Base-by-base conservation (phyloP, 2,113 vertebrate genomes). In the Crotalus helleri region DNA sequence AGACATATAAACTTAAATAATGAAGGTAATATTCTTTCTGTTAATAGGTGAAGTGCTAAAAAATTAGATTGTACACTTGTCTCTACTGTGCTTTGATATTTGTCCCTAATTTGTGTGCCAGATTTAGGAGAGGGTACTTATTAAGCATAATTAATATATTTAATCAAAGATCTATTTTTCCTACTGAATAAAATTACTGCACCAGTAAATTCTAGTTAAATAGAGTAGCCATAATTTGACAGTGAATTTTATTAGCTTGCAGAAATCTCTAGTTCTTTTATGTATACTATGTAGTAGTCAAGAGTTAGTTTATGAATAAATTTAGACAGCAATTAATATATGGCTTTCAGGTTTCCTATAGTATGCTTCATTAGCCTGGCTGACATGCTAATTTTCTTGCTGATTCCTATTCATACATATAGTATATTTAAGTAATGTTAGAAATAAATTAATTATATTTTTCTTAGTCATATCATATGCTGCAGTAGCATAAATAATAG, bases 21-120 rank as follows among this genome's bases (percentile, higher is more conserved):
- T 91, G 88, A 91, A 91, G 87, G 51, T 88, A 81, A 91, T 93
- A 87, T 61, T 94, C 87, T 44, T 89, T 93, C 61, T 93, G 10
- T 55, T 92, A 94, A 94, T 94, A 94, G 92, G 59, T 86, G 89
- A 92, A 93, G 88, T 93, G 90, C 94, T 95, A 39, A 89, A 95
- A 57, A 93, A 55, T 81, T 69, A 39, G 49, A 88, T 64, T 57
- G 46, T 54, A 13, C n/a, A 64, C 89, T 94, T 92, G 91, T 46
- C 29, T 94, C 81, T 91, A 49, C 11, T 26, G 6, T 64, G 46
- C 92, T 92, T 85, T 1, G n/a, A n/a, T 23, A 39, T 74, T 12
- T 11, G 55, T 92, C 57, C 95, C 29, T 15, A 54, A 93, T 91
- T 81, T 57, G 94, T 93, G 8, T 54, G 29, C 58, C 44, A 51